A percentile compares a stretch with the other conserved stretches of the same genome.
These are phyloP conservation scores for Phrixothrix hirtus DNA, from an alignment of 2,888 invertebrate genomes.

Conservation along the genomic window DNA sequence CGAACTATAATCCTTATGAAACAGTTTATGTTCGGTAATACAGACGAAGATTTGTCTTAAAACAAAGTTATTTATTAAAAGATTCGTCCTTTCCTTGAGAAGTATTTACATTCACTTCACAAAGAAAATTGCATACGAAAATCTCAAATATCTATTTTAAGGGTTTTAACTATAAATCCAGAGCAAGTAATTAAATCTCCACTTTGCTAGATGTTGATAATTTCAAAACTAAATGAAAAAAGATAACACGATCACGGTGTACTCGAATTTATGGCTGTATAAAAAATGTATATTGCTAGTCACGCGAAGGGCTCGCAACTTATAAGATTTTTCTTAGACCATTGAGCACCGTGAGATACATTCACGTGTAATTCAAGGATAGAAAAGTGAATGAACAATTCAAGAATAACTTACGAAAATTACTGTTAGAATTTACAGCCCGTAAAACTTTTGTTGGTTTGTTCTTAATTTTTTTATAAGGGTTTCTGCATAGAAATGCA, in stretches of 20 bases:
- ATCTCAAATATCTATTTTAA: too few species aligned
- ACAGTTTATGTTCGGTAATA: too few species aligned
- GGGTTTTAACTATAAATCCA: too few species aligned
- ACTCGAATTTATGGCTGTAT: conserved; percentile 17
- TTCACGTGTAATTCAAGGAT: conserved; percentile 30
- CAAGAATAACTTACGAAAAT: conserved; percentile 10
- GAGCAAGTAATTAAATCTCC: too few species aligned
- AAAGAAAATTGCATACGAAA: too few species aligned
- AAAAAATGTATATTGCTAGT: conserved; percentile 32
- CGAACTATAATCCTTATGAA: too few species aligned
- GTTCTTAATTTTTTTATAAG: conserved; percentile 3
- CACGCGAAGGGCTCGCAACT: conserved; percentile 34
- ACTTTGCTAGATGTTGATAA: too few species aligned
- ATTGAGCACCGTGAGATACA: conserved; percentile 37
- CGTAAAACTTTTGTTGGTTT: conserved; percentile 4
- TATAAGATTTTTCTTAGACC: conserved; percentile 29
- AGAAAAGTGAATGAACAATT: conserved; percentile 6
- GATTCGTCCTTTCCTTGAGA: too few species aligned
- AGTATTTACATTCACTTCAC: not conserved
- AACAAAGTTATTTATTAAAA: too few species aligned
- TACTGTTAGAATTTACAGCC: conserved; percentile 12
- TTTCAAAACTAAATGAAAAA: too few species aligned
- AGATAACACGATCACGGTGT: conserved; percentile 1
- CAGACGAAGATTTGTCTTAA: too few species aligned
- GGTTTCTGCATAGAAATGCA: conserved; percentile 9